These are phyloP conservation scores for Halcyon senegalensis DNA, from an alignment of 2,113 vertebrate genomes.

Conservation along the genomic window DNA sequence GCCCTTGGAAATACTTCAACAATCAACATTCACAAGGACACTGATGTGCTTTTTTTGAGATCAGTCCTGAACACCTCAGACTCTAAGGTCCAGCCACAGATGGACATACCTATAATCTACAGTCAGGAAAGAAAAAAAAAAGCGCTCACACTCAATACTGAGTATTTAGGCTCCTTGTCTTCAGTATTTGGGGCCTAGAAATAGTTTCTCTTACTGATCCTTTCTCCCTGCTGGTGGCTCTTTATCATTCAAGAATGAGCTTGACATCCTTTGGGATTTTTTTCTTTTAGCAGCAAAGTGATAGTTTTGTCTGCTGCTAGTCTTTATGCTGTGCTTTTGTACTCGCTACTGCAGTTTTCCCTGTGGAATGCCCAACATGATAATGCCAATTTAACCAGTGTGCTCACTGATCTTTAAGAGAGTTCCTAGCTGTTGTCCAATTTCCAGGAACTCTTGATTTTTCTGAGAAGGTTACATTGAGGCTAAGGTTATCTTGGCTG, in stretches of 20 bases:
- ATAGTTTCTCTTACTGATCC: not conserved
- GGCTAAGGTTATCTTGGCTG: not conserved
- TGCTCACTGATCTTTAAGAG: not conserved
- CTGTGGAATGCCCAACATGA: not conserved
- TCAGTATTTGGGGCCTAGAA: not conserved
- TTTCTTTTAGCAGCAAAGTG: not conserved
- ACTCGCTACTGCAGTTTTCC: not conserved
- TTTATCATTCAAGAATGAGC: slow-evolving; percentile 3
- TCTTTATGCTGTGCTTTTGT: not conserved
- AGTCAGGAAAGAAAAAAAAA: not conserved
- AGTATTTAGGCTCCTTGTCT: not conserved
- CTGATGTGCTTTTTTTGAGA: not conserved
- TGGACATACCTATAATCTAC: not conserved
- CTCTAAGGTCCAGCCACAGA: not conserved
- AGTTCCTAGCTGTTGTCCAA: not conserved
- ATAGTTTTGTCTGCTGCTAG: not conserved
- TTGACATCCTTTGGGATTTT: not conserved
- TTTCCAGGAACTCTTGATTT: slow-evolving; percentile 27
- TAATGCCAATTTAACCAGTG: not conserved
- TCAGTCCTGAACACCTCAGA: not conserved
- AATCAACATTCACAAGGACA: not conserved
- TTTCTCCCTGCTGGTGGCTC: not conserved
- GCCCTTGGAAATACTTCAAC: not conserved
- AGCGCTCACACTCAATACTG: not conserved
- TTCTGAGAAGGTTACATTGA: not conserved